A percentile compares a stretch with the other conserved stretches of the same genome.
These are phyloP conservation scores for Epinotia ramella DNA, from an alignment of 2,888 invertebrate genomes.

Conservation along the genomic window DNA sequence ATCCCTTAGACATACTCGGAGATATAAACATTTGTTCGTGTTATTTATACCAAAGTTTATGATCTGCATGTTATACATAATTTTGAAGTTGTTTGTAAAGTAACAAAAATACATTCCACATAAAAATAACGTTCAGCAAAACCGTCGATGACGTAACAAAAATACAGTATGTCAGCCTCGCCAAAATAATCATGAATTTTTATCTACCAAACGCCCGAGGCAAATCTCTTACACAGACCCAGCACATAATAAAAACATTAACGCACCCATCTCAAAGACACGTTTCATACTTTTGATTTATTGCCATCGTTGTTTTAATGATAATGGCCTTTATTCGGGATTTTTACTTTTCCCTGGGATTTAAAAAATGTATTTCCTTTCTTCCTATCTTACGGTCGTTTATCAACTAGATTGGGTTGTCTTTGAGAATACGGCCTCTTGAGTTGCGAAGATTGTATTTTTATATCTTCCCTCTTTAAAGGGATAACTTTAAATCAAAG, in stretches of 20 bases:
- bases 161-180: not conserved
- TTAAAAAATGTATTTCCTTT: conserved; percentile 66
- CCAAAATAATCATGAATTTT: conserved; percentile 24
- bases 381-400: conserved; percentile 66
- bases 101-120: not conserved
- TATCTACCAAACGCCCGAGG: conserved; percentile 15
- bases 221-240: conserved; percentile 34
- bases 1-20: too few species aligned
- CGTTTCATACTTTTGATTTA: conserved; percentile 72
- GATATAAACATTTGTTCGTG: too few species aligned
- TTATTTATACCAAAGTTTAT: too few species aligned
- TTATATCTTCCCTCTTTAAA: conserved; percentile 34
- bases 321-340: conserved; percentile 63
- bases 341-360: conserved; percentile 62
- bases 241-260: conserved; percentile 62
- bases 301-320: conserved; percentile 69
- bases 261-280: conserved; percentile 61
- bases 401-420: conserved; percentile 67
- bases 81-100: not conserved
- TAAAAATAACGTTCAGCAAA: not conserved
- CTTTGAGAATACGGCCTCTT: conserved; percentile 61
- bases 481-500: conserved; percentile 39
- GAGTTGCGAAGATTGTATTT: conserved; percentile 44
- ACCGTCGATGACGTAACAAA: not conserved
- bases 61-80: too few species aligned